Percentiles rank a stretch among this genome's conserved stretches.
Conservation (phyloP, 2,797 vertebrate species). For the Smutsia gigantea region DNA sequence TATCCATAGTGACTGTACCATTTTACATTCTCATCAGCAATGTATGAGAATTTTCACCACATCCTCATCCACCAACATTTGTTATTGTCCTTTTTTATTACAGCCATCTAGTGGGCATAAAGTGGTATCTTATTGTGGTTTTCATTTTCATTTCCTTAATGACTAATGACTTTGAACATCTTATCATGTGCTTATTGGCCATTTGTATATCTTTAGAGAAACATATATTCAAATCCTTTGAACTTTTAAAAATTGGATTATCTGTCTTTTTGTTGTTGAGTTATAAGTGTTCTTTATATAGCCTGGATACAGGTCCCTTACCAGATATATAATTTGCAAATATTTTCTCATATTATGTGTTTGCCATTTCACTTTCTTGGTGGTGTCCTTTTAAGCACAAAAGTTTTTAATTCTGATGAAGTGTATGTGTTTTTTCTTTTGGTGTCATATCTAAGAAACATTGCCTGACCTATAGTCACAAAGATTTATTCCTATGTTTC, state of each 20-base stretch:
- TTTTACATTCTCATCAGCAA: not conserved
- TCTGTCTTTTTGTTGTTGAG: not conserved
- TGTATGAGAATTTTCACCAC: not conserved
- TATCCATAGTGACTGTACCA: not conserved
- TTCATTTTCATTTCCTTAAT: not conserved
- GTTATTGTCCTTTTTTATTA: not conserved
- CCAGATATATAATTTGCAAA: not conserved
- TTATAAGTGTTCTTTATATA: not conserved
- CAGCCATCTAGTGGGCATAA: not conserved
- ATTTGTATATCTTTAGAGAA: not conserved
- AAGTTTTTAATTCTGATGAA: not conserved
- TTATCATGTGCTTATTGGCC: not conserved
- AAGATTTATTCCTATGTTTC: not conserved
- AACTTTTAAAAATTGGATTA: not conserved
- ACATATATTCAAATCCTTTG: not conserved
- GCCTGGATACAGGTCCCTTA: not conserved
- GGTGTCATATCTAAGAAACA: not conserved
- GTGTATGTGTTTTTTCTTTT: not conserved
- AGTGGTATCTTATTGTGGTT: not conserved
- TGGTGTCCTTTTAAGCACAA: not conserved
- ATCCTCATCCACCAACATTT: not conserved
- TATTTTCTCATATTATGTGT: not conserved
- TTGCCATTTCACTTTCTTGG: not conserved
- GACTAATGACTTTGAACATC: not conserved
- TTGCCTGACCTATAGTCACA: not conserved